Conservation (phyloP, 2,888 invertebrate species). For the Rhorus exstirpatorius region DNA sequence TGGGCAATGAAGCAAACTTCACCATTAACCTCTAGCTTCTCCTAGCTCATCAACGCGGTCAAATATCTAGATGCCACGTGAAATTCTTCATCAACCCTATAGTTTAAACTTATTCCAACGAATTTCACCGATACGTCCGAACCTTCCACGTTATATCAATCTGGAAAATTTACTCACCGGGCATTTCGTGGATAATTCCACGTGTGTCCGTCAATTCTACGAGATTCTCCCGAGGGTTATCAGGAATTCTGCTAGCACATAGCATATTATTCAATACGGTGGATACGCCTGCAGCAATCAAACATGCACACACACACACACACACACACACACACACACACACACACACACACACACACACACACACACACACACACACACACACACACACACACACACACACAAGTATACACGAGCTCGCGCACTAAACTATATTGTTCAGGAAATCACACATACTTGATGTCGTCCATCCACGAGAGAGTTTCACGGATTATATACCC, state of each 20-base stretch:
- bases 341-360: not conserved
- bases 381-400: not conserved
- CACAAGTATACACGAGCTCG: not conserved
- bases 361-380: not conserved
- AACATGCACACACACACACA: not conserved
- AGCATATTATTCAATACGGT: slow-evolving; percentile 3
- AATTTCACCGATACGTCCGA: not conserved
- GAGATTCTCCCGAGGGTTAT: not conserved
- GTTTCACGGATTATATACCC: slow-evolving; percentile 13
- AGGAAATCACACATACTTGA: slow-evolving; percentile 11
- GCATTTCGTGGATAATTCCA: not conserved
- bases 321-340: too few relatives aligned
- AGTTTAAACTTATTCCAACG: not conserved
- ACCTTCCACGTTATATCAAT: not conserved
- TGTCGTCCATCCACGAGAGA: slow-evolving; percentile 4
- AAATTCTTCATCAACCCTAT: not conserved
- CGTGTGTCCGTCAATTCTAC: slow-evolving; percentile 2
- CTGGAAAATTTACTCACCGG: not conserved
- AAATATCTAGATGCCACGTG: not conserved
- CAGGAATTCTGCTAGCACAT: not conserved
- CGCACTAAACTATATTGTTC: slow-evolving; percentile 4
- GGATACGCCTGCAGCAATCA: slow-evolving; percentile 14
- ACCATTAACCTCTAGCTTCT: slow-evolving; percentile 78
- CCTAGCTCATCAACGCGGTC: not conserved
- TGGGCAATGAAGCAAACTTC: slow-evolving; percentile 82